phyloP scores from a whole-genome alignment of 1,140 invertebrate species.

The Drosophila virilis region DNA sequence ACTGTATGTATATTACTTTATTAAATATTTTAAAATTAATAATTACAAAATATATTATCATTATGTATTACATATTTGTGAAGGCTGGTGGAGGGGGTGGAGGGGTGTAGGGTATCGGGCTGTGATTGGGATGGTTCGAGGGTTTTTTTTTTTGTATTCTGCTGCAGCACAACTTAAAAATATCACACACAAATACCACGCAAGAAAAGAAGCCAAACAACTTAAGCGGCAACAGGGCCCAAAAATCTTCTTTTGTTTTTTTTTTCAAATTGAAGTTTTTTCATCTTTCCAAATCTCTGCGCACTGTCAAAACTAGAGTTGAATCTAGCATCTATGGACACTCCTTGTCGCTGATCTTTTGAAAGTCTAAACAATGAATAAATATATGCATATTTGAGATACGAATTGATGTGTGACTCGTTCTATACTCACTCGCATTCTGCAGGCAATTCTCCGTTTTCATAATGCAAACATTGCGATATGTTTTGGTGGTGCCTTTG shows the following conservation, averaged over 20 bases:
- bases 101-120: neutral
- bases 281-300: constrained; percentile 38
- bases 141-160: constrained; percentile 58
- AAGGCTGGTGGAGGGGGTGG: neutral
- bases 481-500: constrained; percentile 74
- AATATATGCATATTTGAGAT: neutral
- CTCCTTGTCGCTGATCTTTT: constrained; percentile 80
- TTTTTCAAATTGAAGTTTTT: constrained; percentile 51
- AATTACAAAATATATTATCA: constrained; percentile 76
- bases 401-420: neutral
- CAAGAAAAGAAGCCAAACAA: constrained; percentile 48
- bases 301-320: constrained; percentile 20
- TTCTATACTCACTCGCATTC: constrained; percentile 68
- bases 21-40: constrained; percentile 76
- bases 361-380: constrained; percentile 59
- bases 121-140: constrained; percentile 19
- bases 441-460: constrained; percentile 83
- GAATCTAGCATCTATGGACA: constrained; percentile 71
- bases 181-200: constrained; percentile 83
- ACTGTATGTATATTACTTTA: constrained; percentile 64
- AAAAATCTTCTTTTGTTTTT: constrained; percentile 10
- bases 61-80: constrained; percentile 62
- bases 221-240: constrained; percentile 2
- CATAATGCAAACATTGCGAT: constrained; percentile 78
- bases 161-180: constrained; percentile 81